phyloP scores from a whole-genome alignment of 2,113 vertebrate species.

The Eolophus roseicapilla region DNA sequence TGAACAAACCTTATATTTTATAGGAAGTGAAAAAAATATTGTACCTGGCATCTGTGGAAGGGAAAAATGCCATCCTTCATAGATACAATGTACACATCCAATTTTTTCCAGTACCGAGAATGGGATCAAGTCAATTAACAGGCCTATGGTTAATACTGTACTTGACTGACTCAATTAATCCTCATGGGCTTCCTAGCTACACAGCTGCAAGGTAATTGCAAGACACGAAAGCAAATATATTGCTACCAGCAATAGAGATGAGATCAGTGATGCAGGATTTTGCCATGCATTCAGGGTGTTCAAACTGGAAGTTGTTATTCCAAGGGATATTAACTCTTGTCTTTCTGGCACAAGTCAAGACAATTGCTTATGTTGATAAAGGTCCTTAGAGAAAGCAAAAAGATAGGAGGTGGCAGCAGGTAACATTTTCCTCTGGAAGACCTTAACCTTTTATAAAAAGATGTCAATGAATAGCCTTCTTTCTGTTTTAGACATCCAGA shows the following conservation, averaged over 20 bases:
- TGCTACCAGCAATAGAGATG: neutral
- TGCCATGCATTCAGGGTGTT: neutral
- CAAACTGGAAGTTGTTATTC: neutral
- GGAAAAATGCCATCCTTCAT: neutral
- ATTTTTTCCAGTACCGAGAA: neutral
- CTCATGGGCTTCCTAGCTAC: neutral
- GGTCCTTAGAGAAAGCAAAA: neutral
- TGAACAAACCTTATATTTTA: neutral
- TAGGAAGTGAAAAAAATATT: neutral
- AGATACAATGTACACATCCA: neutral
- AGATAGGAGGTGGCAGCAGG: accelerated
- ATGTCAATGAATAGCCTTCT: neutral
- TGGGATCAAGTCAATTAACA: neutral
- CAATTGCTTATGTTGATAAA: neutral
- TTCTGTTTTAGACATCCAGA: neutral
- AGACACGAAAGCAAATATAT: neutral
- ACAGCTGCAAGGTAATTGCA: neutral
- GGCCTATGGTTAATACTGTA: neutral
- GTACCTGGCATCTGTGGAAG: neutral
- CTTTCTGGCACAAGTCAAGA: neutral
- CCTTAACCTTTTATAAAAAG: neutral
- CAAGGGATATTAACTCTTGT: neutral
- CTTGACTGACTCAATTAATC: neutral
- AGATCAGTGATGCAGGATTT: neutral
- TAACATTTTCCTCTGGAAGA: neutral